A percentile compares a stretch with the other conserved stretches of the same genome.
phyloP scores from a whole-genome alignment of 2,113 vertebrate genomes.

The Sciurus niger region DNA sequence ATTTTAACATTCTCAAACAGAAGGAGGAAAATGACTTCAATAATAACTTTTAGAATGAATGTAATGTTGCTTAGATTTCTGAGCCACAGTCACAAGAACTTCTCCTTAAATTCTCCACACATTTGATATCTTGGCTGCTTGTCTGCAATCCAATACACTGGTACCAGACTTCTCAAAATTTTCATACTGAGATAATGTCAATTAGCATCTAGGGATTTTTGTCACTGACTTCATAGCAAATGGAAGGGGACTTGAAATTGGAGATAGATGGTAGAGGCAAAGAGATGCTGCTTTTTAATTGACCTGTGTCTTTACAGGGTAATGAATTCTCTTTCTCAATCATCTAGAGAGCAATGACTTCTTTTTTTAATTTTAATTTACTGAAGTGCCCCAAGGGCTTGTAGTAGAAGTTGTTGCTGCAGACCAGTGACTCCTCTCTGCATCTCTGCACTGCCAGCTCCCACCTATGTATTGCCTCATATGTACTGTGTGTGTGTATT shows the following conservation, averaged over 20 bases:
- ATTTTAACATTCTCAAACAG: constrained; percentile 33
- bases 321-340: constrained; percentile 31
- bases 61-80: background rate
- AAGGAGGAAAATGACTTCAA: background rate
- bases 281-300: background rate
- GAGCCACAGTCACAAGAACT: background rate
- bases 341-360: background rate
- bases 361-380: too few relatives aligned
- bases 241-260: background rate
- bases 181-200: constrained; percentile 25
- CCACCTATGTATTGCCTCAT: too few relatives aligned
- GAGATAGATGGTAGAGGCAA: constrained; percentile 7
- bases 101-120: background rate
- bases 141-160: background rate
- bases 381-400: too few relatives aligned
- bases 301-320: background rate
- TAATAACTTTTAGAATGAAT: background rate
- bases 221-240: constrained; percentile 39
- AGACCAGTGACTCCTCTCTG: too few relatives aligned
- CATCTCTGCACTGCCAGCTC: too few relatives aligned
- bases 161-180: constrained; percentile 53
- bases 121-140: constrained; percentile 4
- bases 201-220: constrained; percentile 60
- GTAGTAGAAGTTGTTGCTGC: too few relatives aligned
- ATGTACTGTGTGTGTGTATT: too few relatives aligned